phyloP scores from a whole-genome alignment of 2,113 vertebrate genomes.

The Aspiorhynchus laticeps region DNA sequence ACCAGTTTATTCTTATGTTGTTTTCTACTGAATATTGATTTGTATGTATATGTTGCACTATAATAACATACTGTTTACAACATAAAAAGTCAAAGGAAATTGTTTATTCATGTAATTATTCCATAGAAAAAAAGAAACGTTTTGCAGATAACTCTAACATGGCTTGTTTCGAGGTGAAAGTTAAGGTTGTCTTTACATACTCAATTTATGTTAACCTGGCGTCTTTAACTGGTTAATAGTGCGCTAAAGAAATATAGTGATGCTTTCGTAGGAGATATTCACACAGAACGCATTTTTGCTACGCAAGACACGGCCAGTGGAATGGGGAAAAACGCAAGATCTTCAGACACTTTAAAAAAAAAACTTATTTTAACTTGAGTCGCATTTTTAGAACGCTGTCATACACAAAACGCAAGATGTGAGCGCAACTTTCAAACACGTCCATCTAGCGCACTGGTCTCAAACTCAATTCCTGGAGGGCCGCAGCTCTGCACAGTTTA shows the following conservation, averaged over 20 bases:
- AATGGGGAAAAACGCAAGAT: too few species aligned
- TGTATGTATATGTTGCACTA: slow-evolving; percentile 49
- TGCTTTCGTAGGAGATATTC: not conserved
- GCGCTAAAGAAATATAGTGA: too few species aligned
- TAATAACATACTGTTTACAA: slow-evolving; percentile 51
- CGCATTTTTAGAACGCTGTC: too few species aligned
- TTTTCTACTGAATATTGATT: slow-evolving; percentile 40
- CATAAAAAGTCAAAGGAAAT: not conserved
- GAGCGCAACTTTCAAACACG: not conserved
- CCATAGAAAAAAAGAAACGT: not conserved
- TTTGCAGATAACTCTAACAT: not conserved
- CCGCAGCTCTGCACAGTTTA: too few species aligned
- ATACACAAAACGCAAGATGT: too few species aligned
- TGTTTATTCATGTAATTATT: slow-evolving; percentile 21
- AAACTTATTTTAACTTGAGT: too few species aligned
- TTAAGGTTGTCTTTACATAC: slow-evolving; percentile 1
- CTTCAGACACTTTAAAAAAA: too few species aligned
- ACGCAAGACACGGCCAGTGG: too few species aligned
- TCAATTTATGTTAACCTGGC: not conserved
- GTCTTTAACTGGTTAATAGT: slow-evolving; percentile 6
- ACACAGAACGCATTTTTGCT: not conserved
- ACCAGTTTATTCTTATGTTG: not conserved
- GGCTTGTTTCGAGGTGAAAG: not conserved
- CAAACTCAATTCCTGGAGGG: too few species aligned
- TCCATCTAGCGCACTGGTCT: not conserved